Base-by-base conservation (phyloP, 2,113 vertebrate species). In the Phalacrocorax pelagicus region DNA sequence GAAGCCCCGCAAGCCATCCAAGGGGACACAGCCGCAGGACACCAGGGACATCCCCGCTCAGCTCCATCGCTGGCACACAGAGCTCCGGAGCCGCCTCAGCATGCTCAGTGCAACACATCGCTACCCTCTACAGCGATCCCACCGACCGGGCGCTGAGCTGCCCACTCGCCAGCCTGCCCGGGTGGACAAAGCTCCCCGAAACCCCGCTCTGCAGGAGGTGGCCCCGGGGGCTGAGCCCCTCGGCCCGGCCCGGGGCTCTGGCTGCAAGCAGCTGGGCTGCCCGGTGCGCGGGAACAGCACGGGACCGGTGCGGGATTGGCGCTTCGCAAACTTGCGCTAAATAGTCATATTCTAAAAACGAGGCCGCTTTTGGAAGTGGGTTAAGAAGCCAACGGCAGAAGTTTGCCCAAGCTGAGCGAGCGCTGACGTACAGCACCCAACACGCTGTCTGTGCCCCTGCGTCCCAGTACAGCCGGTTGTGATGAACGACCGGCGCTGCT, bases 371-470 rank as follows among this genome's bases (percentile, higher is more conserved):
- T 18, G 63, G 58, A 87, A 81, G 61, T 57, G 81, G 83, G 66
- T 52, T 91, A 93, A 71, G 87, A 61, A 92, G 87, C 70, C 93
- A 74, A 3, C 0, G 1, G 74, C 47, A 63, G 32, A 23, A 74
- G 65, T 79, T 69, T 42, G 81, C 65, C 57, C 2, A 2, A 47
- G 86, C 61, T 13, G 15, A 34, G 27, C 0, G 6, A 80, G 67
- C 34, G 22, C 61, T 0, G 10, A 29, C 23, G 22, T 9, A 5
- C 20, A 4, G 40, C 30, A 11, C 51, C 86, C 85, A 36, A 6
- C 0, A 0, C 1, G 2, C 32, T 0, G 0, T 1, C 32, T 2
- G 0, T 9, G 23, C 5, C 32, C 32, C 21, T 2, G 6, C 4
- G 0, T 11, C 61, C 90, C 95, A 69, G 38, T 2, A 29, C 29